Conservation (phyloP, 1,140 invertebrate species). For the Augochlora pura region DNA sequence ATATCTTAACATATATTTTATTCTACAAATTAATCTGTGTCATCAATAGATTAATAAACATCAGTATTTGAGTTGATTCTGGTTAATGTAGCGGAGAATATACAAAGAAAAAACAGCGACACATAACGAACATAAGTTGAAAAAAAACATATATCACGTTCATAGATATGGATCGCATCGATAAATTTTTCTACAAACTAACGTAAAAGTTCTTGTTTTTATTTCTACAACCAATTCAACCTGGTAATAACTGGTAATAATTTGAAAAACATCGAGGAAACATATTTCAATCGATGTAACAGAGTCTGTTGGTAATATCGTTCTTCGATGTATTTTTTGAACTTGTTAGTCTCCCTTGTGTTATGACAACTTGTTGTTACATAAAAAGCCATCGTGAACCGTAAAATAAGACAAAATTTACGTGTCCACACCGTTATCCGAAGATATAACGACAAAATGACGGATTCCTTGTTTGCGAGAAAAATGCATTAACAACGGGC, state of each 20-base stretch:
- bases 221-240: not conserved
- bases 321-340: conserved; percentile 5
- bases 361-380: not conserved
- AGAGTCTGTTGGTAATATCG: conserved; percentile 40
- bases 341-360: not conserved
- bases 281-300: conserved; percentile 52
- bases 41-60: not conserved
- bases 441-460: conserved; percentile 67
- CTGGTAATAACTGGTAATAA: conserved; percentile 12
- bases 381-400: not conserved
- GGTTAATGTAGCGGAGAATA: conserved; percentile 5
- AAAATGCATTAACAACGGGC: conserved; percentile 48
- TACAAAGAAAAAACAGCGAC: conserved; percentile 18
- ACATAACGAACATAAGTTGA: conserved; percentile 13
- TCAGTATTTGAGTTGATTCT: not conserved
- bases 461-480: conserved; percentile 57
- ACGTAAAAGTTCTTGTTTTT: not conserved
- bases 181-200: conserved; percentile 11
- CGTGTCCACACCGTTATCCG: conserved; percentile 41
- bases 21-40: not conserved
- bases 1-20: not conserved
- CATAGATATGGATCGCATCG: not conserved
- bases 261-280: conserved; percentile 49
- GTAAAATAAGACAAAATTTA: conserved; percentile 18
- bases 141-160: conserved; percentile 13